Evolutionary conservation across 1,140 invertebrate species (phyloP).

Genomic region (Ooceraea biroi): DNA sequence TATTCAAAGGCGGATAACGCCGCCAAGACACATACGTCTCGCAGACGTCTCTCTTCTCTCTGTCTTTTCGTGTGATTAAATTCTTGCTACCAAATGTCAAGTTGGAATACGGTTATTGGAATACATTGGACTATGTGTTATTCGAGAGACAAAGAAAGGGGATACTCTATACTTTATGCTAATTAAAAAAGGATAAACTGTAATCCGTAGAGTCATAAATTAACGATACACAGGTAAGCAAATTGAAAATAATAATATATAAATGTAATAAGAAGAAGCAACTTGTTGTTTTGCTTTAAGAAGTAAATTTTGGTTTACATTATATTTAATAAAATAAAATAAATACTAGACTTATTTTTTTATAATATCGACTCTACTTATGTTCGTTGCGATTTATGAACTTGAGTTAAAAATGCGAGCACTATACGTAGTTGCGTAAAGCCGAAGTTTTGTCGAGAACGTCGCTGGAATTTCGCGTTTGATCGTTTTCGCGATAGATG

Average conservation of each 20-base stretch:
- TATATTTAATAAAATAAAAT: too few species aligned
- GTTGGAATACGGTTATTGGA: slow-evolving; percentile 6
- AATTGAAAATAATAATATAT: slow-evolving; percentile 18
- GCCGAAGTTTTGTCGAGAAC: slow-evolving; percentile 12
- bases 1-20: slow-evolving; percentile 66
- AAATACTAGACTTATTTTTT: neutral
- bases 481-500: slow-evolving; percentile 20
- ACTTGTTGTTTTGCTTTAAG: neutral
- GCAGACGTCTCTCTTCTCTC: slow-evolving; percentile 35
- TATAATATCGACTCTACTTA: neutral
- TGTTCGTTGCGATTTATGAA: neutral
- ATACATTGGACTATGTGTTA: slow-evolving; percentile 14
- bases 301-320: too few species aligned
- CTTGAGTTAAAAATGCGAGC: neutral
- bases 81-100: slow-evolving; percentile 42
- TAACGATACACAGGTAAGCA: neutral
- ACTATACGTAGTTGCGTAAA: slow-evolving; percentile 4
- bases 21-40: slow-evolving; percentile 49
- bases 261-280: neutral
- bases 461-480: slow-evolving; percentile 18
- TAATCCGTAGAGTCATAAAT: neutral
- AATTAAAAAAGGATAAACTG: neutral
- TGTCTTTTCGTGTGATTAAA: slow-evolving; percentile 52
- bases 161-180: neutral
- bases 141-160: neutral